Evolutionary conservation across 2,888 invertebrate genomes (phyloP).

Genomic region (Epistrophella euchroma): DNA sequence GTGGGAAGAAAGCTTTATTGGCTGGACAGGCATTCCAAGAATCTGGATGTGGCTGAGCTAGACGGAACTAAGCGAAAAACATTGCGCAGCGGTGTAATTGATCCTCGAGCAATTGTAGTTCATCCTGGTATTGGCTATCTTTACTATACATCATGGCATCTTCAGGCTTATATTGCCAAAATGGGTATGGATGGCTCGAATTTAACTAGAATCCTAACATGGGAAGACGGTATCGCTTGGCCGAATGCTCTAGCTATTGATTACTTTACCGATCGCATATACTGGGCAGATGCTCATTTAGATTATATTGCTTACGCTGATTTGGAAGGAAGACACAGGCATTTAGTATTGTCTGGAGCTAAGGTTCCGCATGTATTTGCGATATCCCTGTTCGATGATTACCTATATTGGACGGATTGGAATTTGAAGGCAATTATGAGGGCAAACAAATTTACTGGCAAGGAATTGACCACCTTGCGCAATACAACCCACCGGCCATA

Average conservation of each 20-base stretch:
- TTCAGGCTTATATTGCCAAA: slow-evolving; percentile 97
- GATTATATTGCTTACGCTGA: slow-evolving; percentile 98
- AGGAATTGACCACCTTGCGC: slow-evolving; percentile 89
- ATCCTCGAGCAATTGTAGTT: slow-evolving; percentile 96
- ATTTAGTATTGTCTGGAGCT: slow-evolving; percentile 91
- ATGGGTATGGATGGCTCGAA: slow-evolving; percentile 98
- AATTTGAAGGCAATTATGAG: slow-evolving; percentile 95
- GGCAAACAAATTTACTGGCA: slow-evolving; percentile 96
- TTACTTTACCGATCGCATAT: slow-evolving; percentile 96
- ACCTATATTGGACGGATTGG: slow-evolving; percentile 99
- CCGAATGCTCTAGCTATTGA: slow-evolving; percentile 99
- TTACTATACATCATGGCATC: slow-evolving; percentile 98
- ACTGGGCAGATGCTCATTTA: slow-evolving; percentile 99
- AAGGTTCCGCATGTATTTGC: slow-evolving; percentile 98
- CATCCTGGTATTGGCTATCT: slow-evolving; percentile 97
- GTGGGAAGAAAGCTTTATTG: slow-evolving; percentile 97
- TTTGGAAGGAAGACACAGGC: slow-evolving; percentile 94
- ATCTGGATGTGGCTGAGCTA: slow-evolving; percentile 97
- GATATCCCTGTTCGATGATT: slow-evolving; percentile 96
- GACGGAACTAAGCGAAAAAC: slow-evolving; percentile 96
- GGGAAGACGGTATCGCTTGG: slow-evolving; percentile 98
- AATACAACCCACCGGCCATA: slow-evolving; percentile 98
- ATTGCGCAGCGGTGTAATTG: slow-evolving; percentile 93
- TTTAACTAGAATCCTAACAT: slow-evolving; percentile 93
- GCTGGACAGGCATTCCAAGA: slow-evolving; percentile 97